Evolutionary conservation across 2,888 invertebrate genomes (phyloP).

Genomic region (Eupithecia exiguata): DNA sequence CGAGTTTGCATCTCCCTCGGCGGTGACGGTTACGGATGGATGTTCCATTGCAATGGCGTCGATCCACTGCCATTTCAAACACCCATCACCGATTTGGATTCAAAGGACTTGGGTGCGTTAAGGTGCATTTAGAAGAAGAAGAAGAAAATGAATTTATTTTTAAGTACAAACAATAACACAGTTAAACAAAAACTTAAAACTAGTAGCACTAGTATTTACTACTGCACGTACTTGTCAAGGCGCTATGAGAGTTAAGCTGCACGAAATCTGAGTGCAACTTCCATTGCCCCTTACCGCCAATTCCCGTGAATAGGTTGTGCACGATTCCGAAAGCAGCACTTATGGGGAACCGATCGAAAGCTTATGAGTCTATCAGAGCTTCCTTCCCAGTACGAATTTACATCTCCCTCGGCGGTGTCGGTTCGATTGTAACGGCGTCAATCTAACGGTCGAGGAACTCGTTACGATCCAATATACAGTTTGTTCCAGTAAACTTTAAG

Average conservation of each 20-base stretch:
- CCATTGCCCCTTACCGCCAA: neutral
- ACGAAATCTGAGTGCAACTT: neutral
- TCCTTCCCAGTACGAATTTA: constrained; percentile 19
- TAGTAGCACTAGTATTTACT: too few species aligned
- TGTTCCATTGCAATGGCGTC: neutral
- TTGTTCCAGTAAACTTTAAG: constrained; percentile 6
- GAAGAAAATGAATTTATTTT: too few species aligned
- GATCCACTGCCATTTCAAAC: neutral
- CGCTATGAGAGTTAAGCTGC: neutral
- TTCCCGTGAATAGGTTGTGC: constrained; percentile 26
- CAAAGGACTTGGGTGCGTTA: neutral
- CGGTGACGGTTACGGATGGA: neutral
- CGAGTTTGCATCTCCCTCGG: neutral
- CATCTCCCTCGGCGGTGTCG: constrained; percentile 20
- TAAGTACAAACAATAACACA: too few species aligned
- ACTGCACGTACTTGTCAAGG: too few species aligned
- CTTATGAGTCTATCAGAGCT: constrained; percentile 35
- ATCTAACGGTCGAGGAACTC: neutral
- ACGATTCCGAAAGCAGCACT: constrained; percentile 12
- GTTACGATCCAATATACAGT: constrained; percentile 27
- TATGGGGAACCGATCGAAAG: constrained; percentile 30
- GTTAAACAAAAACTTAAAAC: too few species aligned
- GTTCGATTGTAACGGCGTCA: constrained; percentile 10
- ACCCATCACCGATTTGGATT: neutral
- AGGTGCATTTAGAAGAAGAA: too few species aligned